phyloP scores from a whole-genome alignment of 2,888 invertebrate species.

The Lochmaea crataegi region DNA sequence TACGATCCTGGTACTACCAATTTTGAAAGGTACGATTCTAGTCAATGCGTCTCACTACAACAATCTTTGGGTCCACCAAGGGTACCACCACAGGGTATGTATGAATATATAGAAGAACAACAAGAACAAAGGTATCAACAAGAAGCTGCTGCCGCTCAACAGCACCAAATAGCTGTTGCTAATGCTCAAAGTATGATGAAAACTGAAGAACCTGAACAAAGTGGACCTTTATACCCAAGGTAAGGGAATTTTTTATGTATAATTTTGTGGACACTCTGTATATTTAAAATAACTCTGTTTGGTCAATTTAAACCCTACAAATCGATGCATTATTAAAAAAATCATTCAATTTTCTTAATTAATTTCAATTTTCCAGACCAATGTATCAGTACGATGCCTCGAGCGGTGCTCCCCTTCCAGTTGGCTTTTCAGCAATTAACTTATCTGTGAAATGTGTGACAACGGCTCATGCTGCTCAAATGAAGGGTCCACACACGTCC shows the following conservation, averaged over 20 bases:
- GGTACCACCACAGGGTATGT: constrained; percentile 70
- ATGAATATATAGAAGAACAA: constrained; percentile 71
- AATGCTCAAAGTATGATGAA: constrained; percentile 72
- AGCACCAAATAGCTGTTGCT: constrained; percentile 69
- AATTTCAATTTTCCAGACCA: constrained; percentile 68
- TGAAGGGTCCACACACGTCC: constrained; percentile 78
- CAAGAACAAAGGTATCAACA: constrained; percentile 70
- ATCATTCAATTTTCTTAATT: background rate
- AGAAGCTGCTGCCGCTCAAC: constrained; percentile 63
- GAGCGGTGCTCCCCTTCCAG: constrained; percentile 71
- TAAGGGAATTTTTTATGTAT: constrained; percentile 55
- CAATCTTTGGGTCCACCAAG: constrained; percentile 66
- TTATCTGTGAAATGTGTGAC: constrained; percentile 87
- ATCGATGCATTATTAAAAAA: background rate
- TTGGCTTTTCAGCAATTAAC: constrained; percentile 85
- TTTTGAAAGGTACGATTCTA: constrained; percentile 68
- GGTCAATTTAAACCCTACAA: background rate
- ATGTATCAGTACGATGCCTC: constrained; percentile 84
- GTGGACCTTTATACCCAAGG: constrained; percentile 82
- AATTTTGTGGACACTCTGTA: background rate
- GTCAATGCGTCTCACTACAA: constrained; percentile 64
- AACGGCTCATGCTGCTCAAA: constrained; percentile 72
- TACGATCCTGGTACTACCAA: constrained; percentile 67
- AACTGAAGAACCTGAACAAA: constrained; percentile 76
- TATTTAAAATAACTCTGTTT: background rate